Conservation (phyloP, 1,140 invertebrate genomes). For the Sycobia sp. region DNA sequence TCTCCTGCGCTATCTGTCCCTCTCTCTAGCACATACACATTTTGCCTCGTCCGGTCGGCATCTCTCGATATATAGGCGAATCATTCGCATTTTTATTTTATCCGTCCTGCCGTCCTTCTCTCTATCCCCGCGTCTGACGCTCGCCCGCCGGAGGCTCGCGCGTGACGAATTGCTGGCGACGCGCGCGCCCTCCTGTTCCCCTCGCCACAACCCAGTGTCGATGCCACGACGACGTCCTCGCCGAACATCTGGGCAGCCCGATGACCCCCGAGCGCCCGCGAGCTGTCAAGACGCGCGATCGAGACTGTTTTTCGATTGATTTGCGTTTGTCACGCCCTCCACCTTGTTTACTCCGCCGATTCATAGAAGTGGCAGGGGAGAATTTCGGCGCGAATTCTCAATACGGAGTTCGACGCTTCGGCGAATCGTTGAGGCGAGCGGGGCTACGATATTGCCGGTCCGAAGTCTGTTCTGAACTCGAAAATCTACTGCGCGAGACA, state of each 20-base stretch:
- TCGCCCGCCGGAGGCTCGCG: no score
- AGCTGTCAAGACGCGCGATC: slow-evolving; percentile 19
- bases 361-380: neutral
- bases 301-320: neutral
- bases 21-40: neutral
- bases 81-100: slow-evolving; percentile 33
- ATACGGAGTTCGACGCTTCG: no score
- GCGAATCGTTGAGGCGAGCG: no score
- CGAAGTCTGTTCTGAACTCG: no score
- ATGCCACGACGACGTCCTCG: neutral
- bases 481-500: no score
- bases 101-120: slow-evolving; percentile 29
- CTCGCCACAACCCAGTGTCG: neutral
- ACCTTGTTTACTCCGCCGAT: no score
- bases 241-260: slow-evolving; percentile 20
- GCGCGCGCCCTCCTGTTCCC: neutral
- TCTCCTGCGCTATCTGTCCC: slow-evolving; percentile 1
- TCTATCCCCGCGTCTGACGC: slow-evolving; percentile 12
- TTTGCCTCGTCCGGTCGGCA: slow-evolving; percentile 11
- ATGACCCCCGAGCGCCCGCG: slow-evolving; percentile 9
- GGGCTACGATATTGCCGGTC: no score
- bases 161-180: slow-evolving; percentile 18
- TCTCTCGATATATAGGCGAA: neutral
- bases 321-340: no score
- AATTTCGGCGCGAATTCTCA: no score